Conservation (phyloP, 2,113 vertebrate species). For the Puma concolor region DNA sequence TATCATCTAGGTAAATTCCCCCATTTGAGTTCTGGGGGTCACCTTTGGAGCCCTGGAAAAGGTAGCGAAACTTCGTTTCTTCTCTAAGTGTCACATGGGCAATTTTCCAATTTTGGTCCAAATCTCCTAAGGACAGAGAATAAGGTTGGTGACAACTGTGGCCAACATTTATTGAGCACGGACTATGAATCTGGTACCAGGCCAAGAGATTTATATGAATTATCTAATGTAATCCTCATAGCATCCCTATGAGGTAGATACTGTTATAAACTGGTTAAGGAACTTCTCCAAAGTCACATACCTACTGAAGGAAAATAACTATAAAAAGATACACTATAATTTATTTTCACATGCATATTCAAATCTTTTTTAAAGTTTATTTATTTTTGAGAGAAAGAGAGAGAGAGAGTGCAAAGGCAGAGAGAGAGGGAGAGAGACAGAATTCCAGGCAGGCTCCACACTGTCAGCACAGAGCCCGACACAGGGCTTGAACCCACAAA, state of each 20-base stretch:
- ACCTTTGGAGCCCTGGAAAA: slow-evolving; percentile 91
- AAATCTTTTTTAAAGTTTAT: neutral
- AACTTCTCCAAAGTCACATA: neutral
- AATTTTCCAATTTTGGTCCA: slow-evolving; percentile 91
- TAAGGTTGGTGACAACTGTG: neutral
- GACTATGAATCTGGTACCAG: neutral
- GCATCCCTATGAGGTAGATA: neutral
- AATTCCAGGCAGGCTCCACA: no score
- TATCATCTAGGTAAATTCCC: slow-evolving; percentile 91
- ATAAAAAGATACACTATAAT: neutral
- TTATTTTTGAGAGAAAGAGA: no score
- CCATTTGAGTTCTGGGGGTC: slow-evolving; percentile 84
- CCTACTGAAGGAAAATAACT: neutral
- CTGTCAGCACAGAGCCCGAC: no score
- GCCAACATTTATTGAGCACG: neutral
- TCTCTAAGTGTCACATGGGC: slow-evolving; percentile 89
- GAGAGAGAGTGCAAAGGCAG: no score
- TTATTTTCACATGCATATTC: neutral
- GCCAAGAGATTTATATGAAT: neutral
- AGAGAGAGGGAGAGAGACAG: no score
- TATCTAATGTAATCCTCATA: neutral
- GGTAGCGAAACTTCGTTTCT: slow-evolving; percentile 92
- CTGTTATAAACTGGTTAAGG: neutral
- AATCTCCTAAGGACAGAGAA: slow-evolving; percentile 85
- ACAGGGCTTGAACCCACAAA: no score